Percentiles rank a stretch among this genome's conserved stretches.
These are phyloP conservation scores for Agrilus mali DNA, from an alignment of 2,888 invertebrate genomes.

Conservation along the genomic window DNA sequence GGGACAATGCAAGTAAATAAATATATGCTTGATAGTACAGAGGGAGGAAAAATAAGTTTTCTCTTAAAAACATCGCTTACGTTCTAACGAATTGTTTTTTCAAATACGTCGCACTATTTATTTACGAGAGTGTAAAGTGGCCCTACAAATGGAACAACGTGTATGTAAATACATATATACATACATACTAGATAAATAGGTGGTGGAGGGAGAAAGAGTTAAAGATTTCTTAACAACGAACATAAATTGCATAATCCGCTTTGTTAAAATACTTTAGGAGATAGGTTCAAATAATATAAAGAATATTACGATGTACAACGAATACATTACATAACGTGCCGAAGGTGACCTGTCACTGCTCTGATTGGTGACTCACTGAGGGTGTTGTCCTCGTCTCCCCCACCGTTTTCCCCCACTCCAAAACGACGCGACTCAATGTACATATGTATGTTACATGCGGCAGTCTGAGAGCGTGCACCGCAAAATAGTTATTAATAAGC, in stretches of 20 bases:
- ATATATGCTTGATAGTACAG: too few relatives aligned
- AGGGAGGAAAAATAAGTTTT: too few relatives aligned
- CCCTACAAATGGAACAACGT: too few relatives aligned
- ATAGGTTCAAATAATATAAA: too few relatives aligned
- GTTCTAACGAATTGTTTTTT: too few relatives aligned
- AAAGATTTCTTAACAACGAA: background rate
- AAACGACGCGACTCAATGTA: slow-evolving; percentile 16
- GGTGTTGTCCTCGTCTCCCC: slow-evolving; percentile 37
- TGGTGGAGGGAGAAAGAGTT: too few relatives aligned
- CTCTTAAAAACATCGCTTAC: too few relatives aligned
- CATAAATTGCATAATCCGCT: background rate
- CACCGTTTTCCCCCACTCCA: slow-evolving; percentile 20
- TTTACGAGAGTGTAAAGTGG: too few relatives aligned
- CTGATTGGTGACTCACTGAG: slow-evolving; percentile 39
- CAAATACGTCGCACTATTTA: too few relatives aligned
- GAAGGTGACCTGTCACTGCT: slow-evolving; percentile 39
- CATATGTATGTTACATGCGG: slow-evolving; percentile 10
- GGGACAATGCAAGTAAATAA: too few relatives aligned
- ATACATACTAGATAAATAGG: too few relatives aligned
- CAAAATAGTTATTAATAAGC: slow-evolving; percentile 7
- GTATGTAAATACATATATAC: too few relatives aligned
- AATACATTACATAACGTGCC: slow-evolving; percentile 29
- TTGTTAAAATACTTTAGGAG: background rate
- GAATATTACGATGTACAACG: slow-evolving; percentile 11
- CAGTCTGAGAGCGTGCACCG: slow-evolving; percentile 8